Base-by-base conservation (phyloP, 2,888 invertebrate species). In the Drosophila antonietae region DNA sequence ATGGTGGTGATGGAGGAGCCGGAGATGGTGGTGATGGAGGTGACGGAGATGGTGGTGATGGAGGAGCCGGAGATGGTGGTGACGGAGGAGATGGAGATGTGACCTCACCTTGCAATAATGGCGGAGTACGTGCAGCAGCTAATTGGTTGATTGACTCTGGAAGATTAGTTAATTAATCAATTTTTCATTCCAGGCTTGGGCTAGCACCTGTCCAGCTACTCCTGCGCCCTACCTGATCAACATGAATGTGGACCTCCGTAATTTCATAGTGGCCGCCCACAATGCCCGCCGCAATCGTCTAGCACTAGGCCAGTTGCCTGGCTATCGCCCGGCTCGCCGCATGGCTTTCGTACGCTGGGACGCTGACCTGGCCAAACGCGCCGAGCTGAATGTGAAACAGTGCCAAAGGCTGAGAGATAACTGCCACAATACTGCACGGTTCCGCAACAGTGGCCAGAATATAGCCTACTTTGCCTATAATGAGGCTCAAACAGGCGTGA, bases 261-360 rank as follows among this genome's bases (percentile, higher is more conserved):
- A 52, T 8, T 60, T 47, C 12, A 46, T 73, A 5, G 46, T 80
- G 1, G 9, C 5, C 3, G 57, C 58, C 6, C 83, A 83, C 44
- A 83, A 83, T 68, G 15, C 4, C 2, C 18, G 65, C 10, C 67
- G 81, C 9, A 81, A 79, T 61, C 44, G 49, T 3, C 20, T 81
- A 41, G 81, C 74, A 0, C 47, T 68, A 9, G 81, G 79, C 0
- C 7, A 61, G 3, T 9, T 80, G 44, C 7, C 69, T n/a, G 70
- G 65, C 1, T 80, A 53, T 53, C n/a, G 31, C 10, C 14, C 83
- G 2, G 84, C 84, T 15, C 60, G 31, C 2, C 75, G 85, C 10
- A 84, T 84, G 84, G 81, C 70, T 18, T 60, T 65, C 14, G 76
- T 81, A 60, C 66, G 57, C 1, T 84, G 84, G 84, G 46, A 60